Conservation (phyloP, 2,113 vertebrate genomes). For the Nycticryphes semicollaris region DNA sequence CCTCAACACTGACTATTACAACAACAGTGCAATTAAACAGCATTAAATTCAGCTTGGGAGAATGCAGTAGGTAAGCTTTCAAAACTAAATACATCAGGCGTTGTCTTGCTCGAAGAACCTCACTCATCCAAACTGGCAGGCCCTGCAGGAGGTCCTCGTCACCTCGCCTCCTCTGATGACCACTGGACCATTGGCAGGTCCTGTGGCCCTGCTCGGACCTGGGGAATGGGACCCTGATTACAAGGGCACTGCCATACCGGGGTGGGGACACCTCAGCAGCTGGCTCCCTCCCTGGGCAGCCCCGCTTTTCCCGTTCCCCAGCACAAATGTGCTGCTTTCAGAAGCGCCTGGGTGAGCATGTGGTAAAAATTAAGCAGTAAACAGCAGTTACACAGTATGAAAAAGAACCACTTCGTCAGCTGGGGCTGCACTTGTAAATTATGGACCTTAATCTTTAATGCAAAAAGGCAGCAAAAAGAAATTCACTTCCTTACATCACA, state of each 20-base stretch:
- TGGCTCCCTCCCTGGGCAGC: background rate
- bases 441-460: background rate
- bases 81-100: background rate
- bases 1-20: background rate
- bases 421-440: background rate
- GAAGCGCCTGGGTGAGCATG: background rate
- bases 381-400: background rate
- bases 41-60: background rate
- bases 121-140: fast-evolving
- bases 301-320: background rate
- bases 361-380: background rate
- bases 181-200: background rate
- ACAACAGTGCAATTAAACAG: background rate
- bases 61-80: background rate
- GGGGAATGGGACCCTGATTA: background rate
- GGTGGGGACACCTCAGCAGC: background rate
- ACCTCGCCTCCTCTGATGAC: background rate
- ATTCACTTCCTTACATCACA: background rate
- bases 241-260: fast-evolving
- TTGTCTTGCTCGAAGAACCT: background rate
- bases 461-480: background rate
- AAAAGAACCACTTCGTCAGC: background rate
- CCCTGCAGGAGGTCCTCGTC: background rate
- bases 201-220: fast-evolving
- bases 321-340: background rate